A percentile compares a stretch with the other conserved stretches of the same genome.
These are phyloP conservation scores for Odontesthes bonariensis DNA, from an alignment of 2,113 vertebrate genomes.

Conservation along the genomic window DNA sequence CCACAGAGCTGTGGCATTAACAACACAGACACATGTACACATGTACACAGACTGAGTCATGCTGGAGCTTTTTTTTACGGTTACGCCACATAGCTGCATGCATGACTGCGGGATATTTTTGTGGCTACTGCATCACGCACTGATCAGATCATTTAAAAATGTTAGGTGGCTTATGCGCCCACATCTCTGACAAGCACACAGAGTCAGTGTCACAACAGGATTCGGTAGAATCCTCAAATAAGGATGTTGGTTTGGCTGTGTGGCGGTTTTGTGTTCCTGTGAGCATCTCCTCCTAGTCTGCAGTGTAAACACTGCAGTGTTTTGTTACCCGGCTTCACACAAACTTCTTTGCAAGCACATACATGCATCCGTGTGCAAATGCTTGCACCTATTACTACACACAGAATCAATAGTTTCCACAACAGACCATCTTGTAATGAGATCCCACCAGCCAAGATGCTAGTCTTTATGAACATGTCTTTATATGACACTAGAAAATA, in stretches of 20 bases:
- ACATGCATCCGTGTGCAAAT: background rate
- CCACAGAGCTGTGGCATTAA: constrained; percentile 29
- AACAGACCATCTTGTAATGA: background rate
- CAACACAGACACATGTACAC: constrained; percentile 33
- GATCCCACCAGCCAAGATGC: background rate
- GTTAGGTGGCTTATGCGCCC: background rate
- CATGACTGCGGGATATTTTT: constrained; percentile 18
- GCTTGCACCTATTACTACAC: constrained; percentile 9
- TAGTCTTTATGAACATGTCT: no score
- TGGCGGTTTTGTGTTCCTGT: constrained; percentile 26
- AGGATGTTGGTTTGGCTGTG: constrained; percentile 43
- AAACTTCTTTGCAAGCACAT: background rate
- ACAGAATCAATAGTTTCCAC: background rate
- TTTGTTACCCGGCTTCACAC: constrained; percentile 25
- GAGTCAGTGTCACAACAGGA: constrained; percentile 9
- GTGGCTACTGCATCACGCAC: constrained; percentile 5
- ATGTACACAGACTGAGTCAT: constrained; percentile 20
- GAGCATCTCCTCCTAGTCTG: constrained; percentile 1
- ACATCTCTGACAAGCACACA: background rate
- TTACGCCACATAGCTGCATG: constrained; percentile 25
- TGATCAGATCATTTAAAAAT: background rate
- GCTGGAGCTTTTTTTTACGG: constrained; percentile 24
- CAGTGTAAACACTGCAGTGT: constrained; percentile 55
- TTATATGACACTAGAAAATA: no score
- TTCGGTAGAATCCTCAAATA: constrained; percentile 50